Conservation (phyloP, 2,797 vertebrate species). For the Xerus rutilus region DNA sequence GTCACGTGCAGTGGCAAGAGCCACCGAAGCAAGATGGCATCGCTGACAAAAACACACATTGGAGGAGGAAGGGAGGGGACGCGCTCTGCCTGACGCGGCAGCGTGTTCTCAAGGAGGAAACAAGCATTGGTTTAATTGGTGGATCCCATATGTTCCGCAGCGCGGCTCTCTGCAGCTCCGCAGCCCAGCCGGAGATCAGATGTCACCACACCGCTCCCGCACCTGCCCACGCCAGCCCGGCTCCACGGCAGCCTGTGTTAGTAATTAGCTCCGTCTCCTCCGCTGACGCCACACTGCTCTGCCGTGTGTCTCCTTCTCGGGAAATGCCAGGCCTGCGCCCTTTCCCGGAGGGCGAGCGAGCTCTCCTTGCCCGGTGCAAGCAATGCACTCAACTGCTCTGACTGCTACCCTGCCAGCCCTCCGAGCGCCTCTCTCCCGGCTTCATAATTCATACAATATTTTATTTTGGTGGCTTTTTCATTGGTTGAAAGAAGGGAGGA, state of each 20-base stretch:
- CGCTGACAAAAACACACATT: not conserved
- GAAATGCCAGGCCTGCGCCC: not conserved
- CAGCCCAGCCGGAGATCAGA: slow-evolving; percentile 33
- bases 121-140: not conserved
- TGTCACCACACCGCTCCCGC: slow-evolving; percentile 25
- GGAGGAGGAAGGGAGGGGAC: not conserved
- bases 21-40: slow-evolving; percentile 29
- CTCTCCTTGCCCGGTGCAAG: fast-evolving
- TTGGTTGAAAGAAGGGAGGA: slow-evolving; percentile 74
- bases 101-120: not conserved
- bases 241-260: not conserved
- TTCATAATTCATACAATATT: slow-evolving; percentile 21
- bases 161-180: not conserved
- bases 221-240: slow-evolving; percentile 67
- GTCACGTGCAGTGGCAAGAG: not conserved
- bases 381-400: fast-evolving
- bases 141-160: slow-evolving; percentile 62
- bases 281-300: not conserved
- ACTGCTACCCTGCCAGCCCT: fast-evolving
- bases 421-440: fast-evolving
- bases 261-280: slow-evolving; percentile 65
- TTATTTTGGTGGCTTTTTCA: slow-evolving; percentile 72
- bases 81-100: not conserved
- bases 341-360: not conserved
- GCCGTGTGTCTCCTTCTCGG: not conserved